phyloP scores from a whole-genome alignment of 1,140 invertebrate species.

The Aphaenogaster ashmeadi region DNA sequence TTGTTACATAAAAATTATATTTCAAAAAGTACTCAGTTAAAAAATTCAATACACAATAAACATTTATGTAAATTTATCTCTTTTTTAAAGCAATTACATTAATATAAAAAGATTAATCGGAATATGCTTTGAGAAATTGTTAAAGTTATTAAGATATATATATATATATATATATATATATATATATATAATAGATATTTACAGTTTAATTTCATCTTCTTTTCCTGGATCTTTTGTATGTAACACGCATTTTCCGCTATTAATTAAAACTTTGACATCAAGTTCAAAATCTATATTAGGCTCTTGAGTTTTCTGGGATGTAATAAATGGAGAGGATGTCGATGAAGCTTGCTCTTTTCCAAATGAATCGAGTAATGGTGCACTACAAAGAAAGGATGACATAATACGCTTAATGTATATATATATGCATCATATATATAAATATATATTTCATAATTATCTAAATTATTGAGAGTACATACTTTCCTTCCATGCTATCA shows the following conservation, averaged over 20 bases:
- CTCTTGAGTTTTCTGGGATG: conserved; percentile 91
- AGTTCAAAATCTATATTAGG: conserved; percentile 98
- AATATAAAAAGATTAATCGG: background rate
- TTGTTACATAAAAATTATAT: background rate
- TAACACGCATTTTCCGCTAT: conserved; percentile 98
- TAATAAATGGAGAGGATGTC: conserved; percentile 85
- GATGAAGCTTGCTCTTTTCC: conserved; percentile 83
- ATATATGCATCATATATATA: background rate
- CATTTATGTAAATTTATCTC: background rate
- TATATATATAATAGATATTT: conserved; percentile 76
- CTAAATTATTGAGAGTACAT: conserved; percentile 60
- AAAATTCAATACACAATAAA: background rate
- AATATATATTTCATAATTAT: conserved; percentile 11
- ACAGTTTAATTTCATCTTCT: conserved; percentile 91
- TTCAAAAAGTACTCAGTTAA: conserved; percentile 8
- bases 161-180: no score
- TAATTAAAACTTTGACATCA: conserved; percentile 98
- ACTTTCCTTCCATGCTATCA: conserved; percentile 86
- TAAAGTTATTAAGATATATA: background rate
- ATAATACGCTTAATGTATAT: background rate
- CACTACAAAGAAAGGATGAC: conserved; percentile 72
- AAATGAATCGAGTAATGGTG: conserved; percentile 82
- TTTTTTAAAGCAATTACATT: background rate
- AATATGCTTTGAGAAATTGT: background rate
- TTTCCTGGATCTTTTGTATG: conserved; percentile 95